Base-by-base conservation (phyloP, 2,113 vertebrate species). In the Myotis yumanensis region DNA sequence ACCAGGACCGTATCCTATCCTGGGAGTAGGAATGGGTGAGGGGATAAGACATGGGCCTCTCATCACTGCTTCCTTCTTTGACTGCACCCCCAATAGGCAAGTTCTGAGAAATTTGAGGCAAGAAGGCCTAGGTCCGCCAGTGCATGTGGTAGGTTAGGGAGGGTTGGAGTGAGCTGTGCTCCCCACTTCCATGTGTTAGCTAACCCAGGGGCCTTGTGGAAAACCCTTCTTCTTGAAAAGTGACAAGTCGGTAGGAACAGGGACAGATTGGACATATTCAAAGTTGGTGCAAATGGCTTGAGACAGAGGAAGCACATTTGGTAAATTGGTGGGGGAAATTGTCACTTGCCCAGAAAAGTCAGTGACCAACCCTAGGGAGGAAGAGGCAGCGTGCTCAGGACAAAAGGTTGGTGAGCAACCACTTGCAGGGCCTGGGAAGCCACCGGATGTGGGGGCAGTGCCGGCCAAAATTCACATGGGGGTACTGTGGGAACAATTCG, bases 131-230 rank as follows among this genome's bases (percentile, higher is more conserved):
- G 35, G 72, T 57, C 28, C 81, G 3, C 20, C 20, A 37, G 5
- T 7, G 10, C 7, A 6, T 0, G 0, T 68, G 51, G 11, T 76
- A 14, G n/a, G 18, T 23, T 15, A 4, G 85, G 48, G 11, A 18
- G 1, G 20, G 35, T n/a, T 30, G 17, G 46, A 15, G 22, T 51
- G 23, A 83, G 17, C 6, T 57, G 1, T 68, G 23, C 23, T 68
- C 32, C 12, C 51, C 18, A 16, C 20, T 80, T 7, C 62, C 23
- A 23, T 79, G 20, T 16, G 84, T 64, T 40, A 82, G 18, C 11
- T 51, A 37, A 88, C n/a, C 25, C 5, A 15, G 52, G 15, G 54
- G 30, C 30, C 54, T 28, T 30, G 4, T 18, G 17, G 68, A 59
- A 86, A 68, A 76, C 22, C 5, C 30, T 64, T 88, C 57, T 79